phyloP scores from a whole-genome alignment of 2,797 vertebrate genomes.

The Coregonus ussuriensis region DNA sequence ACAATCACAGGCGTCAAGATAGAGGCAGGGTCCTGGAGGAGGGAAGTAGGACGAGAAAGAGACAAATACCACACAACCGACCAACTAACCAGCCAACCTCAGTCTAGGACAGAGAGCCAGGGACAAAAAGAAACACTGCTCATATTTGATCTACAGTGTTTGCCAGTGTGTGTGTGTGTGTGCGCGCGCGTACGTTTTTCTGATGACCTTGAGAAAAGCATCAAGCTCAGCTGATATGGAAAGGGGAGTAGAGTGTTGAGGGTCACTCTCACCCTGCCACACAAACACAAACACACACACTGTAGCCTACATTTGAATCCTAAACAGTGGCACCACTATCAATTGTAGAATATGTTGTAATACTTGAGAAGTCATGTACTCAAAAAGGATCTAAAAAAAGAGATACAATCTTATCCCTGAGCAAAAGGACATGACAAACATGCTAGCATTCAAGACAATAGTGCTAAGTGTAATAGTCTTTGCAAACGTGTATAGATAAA shows the following conservation, averaged over 20 bases:
- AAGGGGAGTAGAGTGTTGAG: conserved; percentile 9
- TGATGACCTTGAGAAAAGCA: conserved; percentile 45
- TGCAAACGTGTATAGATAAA: not conserved
- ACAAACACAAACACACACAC: not conserved
- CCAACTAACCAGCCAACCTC: conserved; percentile 4
- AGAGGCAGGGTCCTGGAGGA: not conserved
- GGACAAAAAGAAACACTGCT: conserved; percentile 4
- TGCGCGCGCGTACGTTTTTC: not conserved
- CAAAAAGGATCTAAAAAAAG: not conserved
- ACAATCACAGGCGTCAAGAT: not conserved
- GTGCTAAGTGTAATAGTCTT: not conserved
- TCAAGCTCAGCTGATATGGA: conserved; percentile 35
- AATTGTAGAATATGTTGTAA: too few species aligned
- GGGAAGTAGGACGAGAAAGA: not conserved
- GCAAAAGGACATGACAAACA: not conserved
- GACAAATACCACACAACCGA: not conserved
- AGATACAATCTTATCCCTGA: not conserved
- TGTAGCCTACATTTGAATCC: not conserved
- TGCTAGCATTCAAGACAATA: too few species aligned
- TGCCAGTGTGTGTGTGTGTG: conserved; percentile 27
- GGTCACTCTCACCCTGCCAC: conserved; percentile 9
- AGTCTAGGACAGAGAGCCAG: not conserved
- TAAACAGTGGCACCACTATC: not conserved
- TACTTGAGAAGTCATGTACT: not conserved
- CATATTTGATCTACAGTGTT: conserved; percentile 34